phyloP scores from a whole-genome alignment of 2,113 vertebrate species.

The Ictalurus furcatus region DNA sequence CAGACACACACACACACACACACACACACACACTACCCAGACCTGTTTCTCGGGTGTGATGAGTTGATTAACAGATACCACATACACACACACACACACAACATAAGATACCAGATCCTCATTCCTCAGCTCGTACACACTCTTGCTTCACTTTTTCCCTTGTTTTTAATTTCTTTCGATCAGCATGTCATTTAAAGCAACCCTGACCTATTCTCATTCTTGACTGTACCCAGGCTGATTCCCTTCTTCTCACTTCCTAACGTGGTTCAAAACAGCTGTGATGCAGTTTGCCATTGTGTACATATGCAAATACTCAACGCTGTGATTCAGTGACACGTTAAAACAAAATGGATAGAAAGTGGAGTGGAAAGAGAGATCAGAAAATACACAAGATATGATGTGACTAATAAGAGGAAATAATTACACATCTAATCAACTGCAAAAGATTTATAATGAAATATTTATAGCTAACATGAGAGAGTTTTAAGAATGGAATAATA shows the following conservation, averaged over 20 bases:
- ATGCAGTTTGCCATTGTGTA: not conserved
- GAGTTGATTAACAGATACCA: not conserved
- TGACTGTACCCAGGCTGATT: not conserved
- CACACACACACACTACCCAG: not conserved
- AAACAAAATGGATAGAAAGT: not conserved
- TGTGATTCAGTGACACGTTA: not conserved
- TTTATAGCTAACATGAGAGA: too few relatives aligned
- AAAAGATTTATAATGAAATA: too few relatives aligned
- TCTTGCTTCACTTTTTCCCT: not conserved
- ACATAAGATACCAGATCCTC: not conserved
- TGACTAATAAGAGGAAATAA: not conserved
- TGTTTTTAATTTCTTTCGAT: not conserved
- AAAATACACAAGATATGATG: not conserved
- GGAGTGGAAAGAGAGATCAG: not conserved
- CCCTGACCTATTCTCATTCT: not conserved
- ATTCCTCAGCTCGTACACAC: not conserved
- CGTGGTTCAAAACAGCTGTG: not conserved
- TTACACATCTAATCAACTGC: too few relatives aligned
- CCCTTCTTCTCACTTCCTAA: not conserved
- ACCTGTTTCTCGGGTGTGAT: slow-evolving; percentile 35
- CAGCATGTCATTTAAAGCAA: not conserved
- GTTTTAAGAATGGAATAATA: too few relatives aligned
- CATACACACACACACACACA: not conserved
- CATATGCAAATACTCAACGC: not conserved
- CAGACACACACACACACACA: not conserved